Base-by-base conservation (phyloP, 1,140 invertebrate species). In the Contarinia nasturtii region DNA sequence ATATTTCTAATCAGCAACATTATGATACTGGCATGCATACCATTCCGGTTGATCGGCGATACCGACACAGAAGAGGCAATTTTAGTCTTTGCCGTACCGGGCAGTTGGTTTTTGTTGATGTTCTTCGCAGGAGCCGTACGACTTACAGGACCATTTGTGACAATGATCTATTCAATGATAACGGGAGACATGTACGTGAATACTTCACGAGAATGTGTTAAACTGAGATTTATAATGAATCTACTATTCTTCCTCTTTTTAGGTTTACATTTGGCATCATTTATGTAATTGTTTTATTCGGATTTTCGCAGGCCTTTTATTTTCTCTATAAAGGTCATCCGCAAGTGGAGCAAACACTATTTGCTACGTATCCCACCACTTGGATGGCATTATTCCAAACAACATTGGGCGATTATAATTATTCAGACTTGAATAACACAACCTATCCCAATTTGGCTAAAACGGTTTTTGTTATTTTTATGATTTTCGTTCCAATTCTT, bases 111-210 rank as follows among this genome's bases (percentile, higher is more conserved):
- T 64, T 78, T 95, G 46, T 73, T 98, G 1, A 93, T 98, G 79
- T 98, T 98, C 65, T 98, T 98, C 69, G 93, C 93, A 33, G 91
- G 93, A 21, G 90, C 89, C 34, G 78, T 94, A 15, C 80, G 86
- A 46, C 61, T 95, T 42, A 96, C 91, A 1, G 94, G 94, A 45
- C 92, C 93, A 0, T 96, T 97, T 68, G 89, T 98, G 44, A 94
- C 93, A 15, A 98, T 97, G 93, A 90, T 97, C 46, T 96, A 93
- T 69, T 87, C 82, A 55, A 98, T 98, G 92, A 90, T 97, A 55
- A 87, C 83, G 1, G 90, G 90, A 19, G 94, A 98, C 67, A 92
- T 97, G 87, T n/a, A n/a, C n/a, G n/a, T n/a, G n/a, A n/a, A n/a
- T n/a, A n/a, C n/a, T n/a, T n/a, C n/a, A n/a, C n/a, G n/a, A n/a